Evolutionary conservation across 2,797 vertebrate genomes (phyloP).

Genomic region (Pteronotus mesoamericanus): DNA sequence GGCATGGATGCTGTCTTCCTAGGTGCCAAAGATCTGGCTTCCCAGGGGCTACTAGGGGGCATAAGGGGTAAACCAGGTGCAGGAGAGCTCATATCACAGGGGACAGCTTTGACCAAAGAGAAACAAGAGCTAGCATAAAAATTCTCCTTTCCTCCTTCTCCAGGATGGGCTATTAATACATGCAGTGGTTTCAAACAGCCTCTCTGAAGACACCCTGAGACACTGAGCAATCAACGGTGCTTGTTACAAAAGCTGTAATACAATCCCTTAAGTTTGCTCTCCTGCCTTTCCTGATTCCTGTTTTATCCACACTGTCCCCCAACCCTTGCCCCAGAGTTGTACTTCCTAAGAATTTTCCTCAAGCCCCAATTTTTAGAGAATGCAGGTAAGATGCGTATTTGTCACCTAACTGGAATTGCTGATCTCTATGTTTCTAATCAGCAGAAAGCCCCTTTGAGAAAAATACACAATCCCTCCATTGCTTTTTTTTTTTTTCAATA

Average conservation of each 20-base stretch:
- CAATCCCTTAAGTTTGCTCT: neutral
- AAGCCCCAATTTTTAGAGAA: neutral
- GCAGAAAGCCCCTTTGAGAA: neutral
- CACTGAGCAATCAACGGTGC: neutral
- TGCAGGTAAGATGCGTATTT: neutral
- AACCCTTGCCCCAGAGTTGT: neutral
- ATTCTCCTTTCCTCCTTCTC: neutral
- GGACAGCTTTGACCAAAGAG: neutral
- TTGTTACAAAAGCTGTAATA: neutral
- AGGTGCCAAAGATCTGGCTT: neutral
- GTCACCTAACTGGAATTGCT: neutral
- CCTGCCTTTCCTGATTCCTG: neutral
- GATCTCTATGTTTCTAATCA: neutral
- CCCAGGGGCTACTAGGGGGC: neutral
- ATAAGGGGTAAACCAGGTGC: neutral
- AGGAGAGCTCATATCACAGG: neutral
- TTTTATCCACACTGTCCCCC: neutral
- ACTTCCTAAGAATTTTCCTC: neutral
- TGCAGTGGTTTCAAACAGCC: neutral
- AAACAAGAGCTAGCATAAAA: neutral
- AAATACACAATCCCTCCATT: neutral
- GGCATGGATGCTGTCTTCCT: neutral
- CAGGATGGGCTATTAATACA: neutral
- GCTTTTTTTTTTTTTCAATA: neutral
- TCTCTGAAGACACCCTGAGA: neutral